Percentiles rank a stretch among this genome's conserved stretches.
Conservation (phyloP, 2,888 invertebrate genomes). For the Bombyx huttoni region DNA sequence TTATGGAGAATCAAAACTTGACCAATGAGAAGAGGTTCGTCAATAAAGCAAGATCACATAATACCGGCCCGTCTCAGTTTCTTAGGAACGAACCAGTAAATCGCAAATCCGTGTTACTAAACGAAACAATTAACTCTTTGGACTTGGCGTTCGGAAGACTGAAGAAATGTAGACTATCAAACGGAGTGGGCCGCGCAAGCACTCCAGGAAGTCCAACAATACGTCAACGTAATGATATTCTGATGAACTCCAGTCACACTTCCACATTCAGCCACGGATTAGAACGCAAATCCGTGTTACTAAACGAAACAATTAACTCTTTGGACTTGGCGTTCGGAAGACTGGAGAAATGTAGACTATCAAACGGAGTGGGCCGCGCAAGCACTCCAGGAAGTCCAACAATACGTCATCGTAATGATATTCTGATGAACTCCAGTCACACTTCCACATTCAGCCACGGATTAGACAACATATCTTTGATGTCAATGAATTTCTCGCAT, state of each 20-base stretch:
- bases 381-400: slow-evolving; percentile 12
- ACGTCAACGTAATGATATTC: slow-evolving; percentile 23
- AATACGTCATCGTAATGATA: slow-evolving; percentile 18
- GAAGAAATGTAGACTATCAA: slow-evolving; percentile 45
- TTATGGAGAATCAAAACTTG: slow-evolving; percentile 37
- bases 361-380: slow-evolving; percentile 25
- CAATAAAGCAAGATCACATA: slow-evolving; percentile 35
- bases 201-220: slow-evolving; percentile 12
- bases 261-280: slow-evolving; percentile 18
- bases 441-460: slow-evolving; percentile 18
- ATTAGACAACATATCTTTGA: slow-evolving; percentile 35
- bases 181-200: slow-evolving; percentile 22
- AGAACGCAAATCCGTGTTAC: slow-evolving; percentile 37
- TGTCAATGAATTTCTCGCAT: slow-evolving; percentile 59
- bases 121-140: slow-evolving; percentile 42
- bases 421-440: slow-evolving; percentile 32
- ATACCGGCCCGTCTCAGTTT: slow-evolving; percentile 17
- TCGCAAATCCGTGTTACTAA: slow-evolving; percentile 40
- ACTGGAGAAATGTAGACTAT: slow-evolving; percentile 45
- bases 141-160: slow-evolving; percentile 39
- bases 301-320: slow-evolving; percentile 42
- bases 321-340: slow-evolving; percentile 39
- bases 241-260: slow-evolving; percentile 27
- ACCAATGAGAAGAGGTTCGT: slow-evolving; percentile 28
- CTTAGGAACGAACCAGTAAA: slow-evolving; percentile 28